Percentiles rank a stretch among this genome's conserved stretches.
Conservation (phyloP, 2,888 invertebrate genomes). For the Altica lythri region DNA sequence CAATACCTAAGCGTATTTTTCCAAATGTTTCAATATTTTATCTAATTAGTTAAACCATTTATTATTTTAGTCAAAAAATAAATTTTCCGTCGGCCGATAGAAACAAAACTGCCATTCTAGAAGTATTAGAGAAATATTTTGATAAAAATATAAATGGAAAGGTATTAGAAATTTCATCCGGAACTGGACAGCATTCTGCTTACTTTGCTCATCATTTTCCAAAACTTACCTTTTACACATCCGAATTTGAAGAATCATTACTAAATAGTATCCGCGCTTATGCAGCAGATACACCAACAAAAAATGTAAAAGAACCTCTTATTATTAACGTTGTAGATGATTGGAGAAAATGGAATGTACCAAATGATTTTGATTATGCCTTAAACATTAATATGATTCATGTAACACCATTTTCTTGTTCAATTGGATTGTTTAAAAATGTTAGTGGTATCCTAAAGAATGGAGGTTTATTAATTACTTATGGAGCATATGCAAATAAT, state of each 20-base stretch:
- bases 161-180: slow-evolving; percentile 77
- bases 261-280: slow-evolving; percentile 67
- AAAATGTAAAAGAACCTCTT: slow-evolving; percentile 73
- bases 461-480: slow-evolving; percentile 76
- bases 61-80: slow-evolving; percentile 59
- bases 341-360: slow-evolving; percentile 49
- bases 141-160: slow-evolving; percentile 55
- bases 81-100: slow-evolving; percentile 74
- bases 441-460: slow-evolving; percentile 69
- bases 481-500: no score
- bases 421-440: slow-evolving; percentile 75
- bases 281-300: slow-evolving; percentile 60
- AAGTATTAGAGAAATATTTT: slow-evolving; percentile 69
- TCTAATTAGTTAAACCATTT: no score
- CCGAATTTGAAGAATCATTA: no score
- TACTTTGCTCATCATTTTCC: slow-evolving; percentile 79
- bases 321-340: no score
- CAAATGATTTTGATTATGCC: no score
- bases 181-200: slow-evolving; percentile 81
- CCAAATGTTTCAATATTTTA: not conserved
- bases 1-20: no score
- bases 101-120: slow-evolving; percentile 78
- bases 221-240: no score
- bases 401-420: slow-evolving; percentile 76
- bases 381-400: no score